Evolutionary conservation across 2,888 invertebrate species (phyloP).

Genomic region (Apoda limacodes): DNA sequence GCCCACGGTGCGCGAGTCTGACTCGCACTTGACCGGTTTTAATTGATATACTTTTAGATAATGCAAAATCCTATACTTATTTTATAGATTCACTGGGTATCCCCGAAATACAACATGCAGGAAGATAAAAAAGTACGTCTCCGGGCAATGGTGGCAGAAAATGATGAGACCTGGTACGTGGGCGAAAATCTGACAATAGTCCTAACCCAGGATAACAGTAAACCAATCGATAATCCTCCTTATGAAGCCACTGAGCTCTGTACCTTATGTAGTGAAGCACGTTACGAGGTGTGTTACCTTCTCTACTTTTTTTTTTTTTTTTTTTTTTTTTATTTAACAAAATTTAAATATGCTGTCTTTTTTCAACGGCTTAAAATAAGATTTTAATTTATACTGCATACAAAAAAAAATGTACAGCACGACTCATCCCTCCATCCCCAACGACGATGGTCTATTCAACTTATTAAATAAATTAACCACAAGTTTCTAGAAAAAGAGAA

Average conservation of each 20-base stretch:
- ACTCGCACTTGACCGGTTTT: too few relatives aligned
- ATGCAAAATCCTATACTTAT: neutral
- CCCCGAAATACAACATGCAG: conserved; percentile 34
- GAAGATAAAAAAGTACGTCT: conserved; percentile 33
- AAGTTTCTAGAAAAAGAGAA: conserved; percentile 58
- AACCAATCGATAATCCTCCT: conserved; percentile 41
- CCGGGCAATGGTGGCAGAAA: conserved; percentile 56
- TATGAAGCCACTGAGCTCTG: conserved; percentile 27
- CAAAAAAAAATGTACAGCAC: conserved; percentile 45
- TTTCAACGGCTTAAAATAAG: too few relatives aligned
- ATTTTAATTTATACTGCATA: conserved; percentile 26
- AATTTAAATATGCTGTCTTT: too few relatives aligned
- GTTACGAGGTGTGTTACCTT: conserved; percentile 52
- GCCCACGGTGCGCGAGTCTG: too few relatives aligned
- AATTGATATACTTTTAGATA: neutral
- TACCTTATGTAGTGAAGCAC: conserved; percentile 50
- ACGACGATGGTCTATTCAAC: conserved; percentile 52
- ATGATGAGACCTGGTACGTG: conserved; percentile 47
- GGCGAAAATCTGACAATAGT: conserved; percentile 36
- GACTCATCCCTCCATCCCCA: conserved; percentile 46
- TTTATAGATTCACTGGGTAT: conserved; percentile 53
- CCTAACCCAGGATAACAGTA: conserved; percentile 35
- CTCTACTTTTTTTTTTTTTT: too few relatives aligned
- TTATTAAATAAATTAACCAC: conserved; percentile 68
- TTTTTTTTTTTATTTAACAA: too few relatives aligned